phyloP scores from a whole-genome alignment of 2,888 invertebrate genomes.

The Tinea trinotella region DNA sequence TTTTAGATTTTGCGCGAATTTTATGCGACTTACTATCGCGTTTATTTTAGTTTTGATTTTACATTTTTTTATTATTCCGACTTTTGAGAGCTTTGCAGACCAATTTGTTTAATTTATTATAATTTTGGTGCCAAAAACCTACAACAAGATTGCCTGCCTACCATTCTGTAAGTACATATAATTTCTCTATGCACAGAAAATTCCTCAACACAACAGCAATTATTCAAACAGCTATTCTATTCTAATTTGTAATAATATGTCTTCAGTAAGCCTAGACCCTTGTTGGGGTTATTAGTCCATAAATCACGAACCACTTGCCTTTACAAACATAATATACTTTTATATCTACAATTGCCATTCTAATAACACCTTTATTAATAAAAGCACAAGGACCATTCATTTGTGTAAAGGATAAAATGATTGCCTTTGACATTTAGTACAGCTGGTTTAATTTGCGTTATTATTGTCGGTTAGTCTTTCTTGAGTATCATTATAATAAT shows the following conservation, averaged over 20 bases:
- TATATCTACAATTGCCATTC: background rate
- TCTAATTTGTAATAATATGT: constrained; percentile 17
- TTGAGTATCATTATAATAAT: background rate
- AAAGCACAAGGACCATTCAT: background rate
- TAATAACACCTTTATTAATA: background rate
- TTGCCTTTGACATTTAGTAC: background rate
- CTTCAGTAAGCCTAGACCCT: background rate
- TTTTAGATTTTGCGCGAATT: too few relatives aligned
- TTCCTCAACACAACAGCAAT: background rate
- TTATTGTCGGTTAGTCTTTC: background rate
- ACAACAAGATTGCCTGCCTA: too few relatives aligned
- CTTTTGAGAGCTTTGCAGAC: too few relatives aligned
- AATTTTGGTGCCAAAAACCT: too few relatives aligned
- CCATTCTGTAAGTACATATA: too few relatives aligned
- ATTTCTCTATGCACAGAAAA: too few relatives aligned
- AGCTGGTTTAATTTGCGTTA: background rate
- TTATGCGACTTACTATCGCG: too few relatives aligned
- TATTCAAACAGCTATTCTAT: constrained; percentile 9
- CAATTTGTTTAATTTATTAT: too few relatives aligned
- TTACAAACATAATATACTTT: background rate
- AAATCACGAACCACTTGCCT: constrained; percentile 15
- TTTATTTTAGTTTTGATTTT: too few relatives aligned
- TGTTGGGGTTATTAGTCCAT: constrained; percentile 16
- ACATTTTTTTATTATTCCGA: too few relatives aligned
- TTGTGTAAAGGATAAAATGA: background rate